These are phyloP conservation scores for Ophioninae sp. DNA, from an alignment of 2,888 invertebrate genomes.

Conservation along the genomic window DNA sequence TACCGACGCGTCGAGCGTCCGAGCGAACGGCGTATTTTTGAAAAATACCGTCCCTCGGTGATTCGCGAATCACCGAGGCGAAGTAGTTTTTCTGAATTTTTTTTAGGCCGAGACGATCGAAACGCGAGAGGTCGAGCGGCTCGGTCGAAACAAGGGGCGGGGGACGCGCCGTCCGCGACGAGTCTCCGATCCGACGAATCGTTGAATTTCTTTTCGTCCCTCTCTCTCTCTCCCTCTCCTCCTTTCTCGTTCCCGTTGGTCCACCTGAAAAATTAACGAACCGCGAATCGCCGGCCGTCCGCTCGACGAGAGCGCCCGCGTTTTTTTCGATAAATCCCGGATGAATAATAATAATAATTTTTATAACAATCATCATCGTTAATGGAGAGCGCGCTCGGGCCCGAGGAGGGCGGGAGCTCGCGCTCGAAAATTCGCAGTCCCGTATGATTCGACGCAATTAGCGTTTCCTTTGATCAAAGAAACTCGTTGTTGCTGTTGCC, in stretches of 20 bases:
- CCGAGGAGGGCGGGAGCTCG: neutral
- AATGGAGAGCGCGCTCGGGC: neutral
- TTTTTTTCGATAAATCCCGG: slow-evolving; percentile 5
- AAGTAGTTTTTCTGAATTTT: neutral
- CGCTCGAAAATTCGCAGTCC: neutral
- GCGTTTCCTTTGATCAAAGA: neutral
- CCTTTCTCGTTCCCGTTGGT: slow-evolving; percentile 6
- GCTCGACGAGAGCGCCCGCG: neutral
- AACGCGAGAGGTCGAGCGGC: slow-evolving; percentile 11
- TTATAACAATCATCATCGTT: slow-evolving; percentile 26
- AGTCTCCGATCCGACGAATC: slow-evolving; percentile 45
- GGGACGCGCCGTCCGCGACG: slow-evolving; percentile 13
- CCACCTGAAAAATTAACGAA: slow-evolving; percentile 44
- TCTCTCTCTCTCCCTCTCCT: neutral
- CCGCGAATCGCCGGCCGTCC: slow-evolving; percentile 12
- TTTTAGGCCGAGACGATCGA: neutral
- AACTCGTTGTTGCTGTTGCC: neutral
- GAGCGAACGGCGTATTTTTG: too few species aligned
- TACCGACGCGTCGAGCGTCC: too few species aligned
- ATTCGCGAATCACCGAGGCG: too few species aligned
- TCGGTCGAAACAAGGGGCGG: neutral
- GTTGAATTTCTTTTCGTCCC: slow-evolving; percentile 1
- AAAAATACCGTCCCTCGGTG: too few species aligned
- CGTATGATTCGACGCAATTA: neutral
- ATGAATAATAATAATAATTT: too few species aligned